Base-by-base conservation (phyloP, 2,797 vertebrate genomes). In the Amphiprion clarkii region DNA sequence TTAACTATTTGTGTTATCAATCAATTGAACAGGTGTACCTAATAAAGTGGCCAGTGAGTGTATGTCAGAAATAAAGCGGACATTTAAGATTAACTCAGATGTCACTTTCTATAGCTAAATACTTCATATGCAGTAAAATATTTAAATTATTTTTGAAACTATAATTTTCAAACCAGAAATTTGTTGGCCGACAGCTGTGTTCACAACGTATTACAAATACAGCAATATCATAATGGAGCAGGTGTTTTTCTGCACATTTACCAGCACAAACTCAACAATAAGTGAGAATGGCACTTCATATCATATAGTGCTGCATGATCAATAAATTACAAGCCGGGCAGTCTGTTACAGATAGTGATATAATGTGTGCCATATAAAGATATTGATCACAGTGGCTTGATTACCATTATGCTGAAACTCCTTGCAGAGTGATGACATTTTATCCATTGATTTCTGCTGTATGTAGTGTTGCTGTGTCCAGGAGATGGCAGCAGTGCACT, bases 401-500 rank as follows among this genome's bases (percentile, higher is more conserved):
- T 33, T 39, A 11, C 36, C 36, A 39, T 39, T 39, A 39, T 39
- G 10, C 36, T 11, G 36, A 54, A 10, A 19, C 6, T 42, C 3
- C 48, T 25, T 78, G 6, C 23, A 33, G 14, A 13, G 16, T 5
- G 17, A 19, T n/a, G 31, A 49, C 1, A 33, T 77, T 73, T 64
- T 66, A 11, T 14, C 7, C 4, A 2, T 36, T n/a, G 14, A 1
- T 5, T 55, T 49, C 3, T 63, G 49, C 17, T n/a, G 3, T 27
- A 27, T 19, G 0, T 8, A 1, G 13, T 25, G 12, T 60, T 71
- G 33, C 1, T 36, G 5, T 55, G 6, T 29, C 84, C 93, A 85
- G 61, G 64, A 91, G 93, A 62, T 87, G 92, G 91, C 92, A 89
- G 87, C 78, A 89, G 68, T n/a, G 36, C 6, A 49, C 76, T 46